A percentile compares a stretch with the other conserved stretches of the same genome.
Evolutionary conservation across 2,797 vertebrate genomes (phyloP).

Genomic region (Micromesistius poutassou): DNA sequence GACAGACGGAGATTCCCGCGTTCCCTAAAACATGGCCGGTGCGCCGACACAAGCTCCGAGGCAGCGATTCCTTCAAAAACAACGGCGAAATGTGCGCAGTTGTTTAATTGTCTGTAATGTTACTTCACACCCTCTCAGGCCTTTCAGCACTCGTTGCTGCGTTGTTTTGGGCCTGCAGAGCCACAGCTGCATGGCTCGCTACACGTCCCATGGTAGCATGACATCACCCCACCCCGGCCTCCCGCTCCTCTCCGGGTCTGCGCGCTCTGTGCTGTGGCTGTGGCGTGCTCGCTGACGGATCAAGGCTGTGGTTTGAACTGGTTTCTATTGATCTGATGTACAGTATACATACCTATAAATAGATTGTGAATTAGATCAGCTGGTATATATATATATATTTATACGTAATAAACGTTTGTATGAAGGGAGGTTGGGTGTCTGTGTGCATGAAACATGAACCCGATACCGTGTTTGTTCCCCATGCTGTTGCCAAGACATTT

Average conservation of each 20-base stretch:
- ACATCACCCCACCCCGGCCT: slow-evolving; percentile 71
- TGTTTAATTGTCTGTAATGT: slow-evolving; percentile 45
- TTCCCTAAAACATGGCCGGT: not conserved
- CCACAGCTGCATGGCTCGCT: slow-evolving; percentile 74
- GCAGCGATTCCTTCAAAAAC: slow-evolving; percentile 28
- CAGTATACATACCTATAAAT: not conserved
- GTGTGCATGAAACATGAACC: not conserved
- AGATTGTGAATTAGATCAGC: not conserved
- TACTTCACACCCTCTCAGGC: slow-evolving; percentile 43
- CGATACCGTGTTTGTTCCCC: not conserved
- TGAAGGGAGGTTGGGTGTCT: not conserved
- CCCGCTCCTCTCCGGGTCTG: slow-evolving; percentile 50
- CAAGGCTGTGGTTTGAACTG: not conserved
- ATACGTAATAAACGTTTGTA: not conserved
- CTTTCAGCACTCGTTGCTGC: slow-evolving; percentile 56
- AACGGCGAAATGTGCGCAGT: slow-evolving; percentile 5
- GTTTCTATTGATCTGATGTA: not conserved
- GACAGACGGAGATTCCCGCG: not conserved
- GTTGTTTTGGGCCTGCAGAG: slow-evolving; percentile 56
- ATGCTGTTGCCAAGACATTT: slow-evolving; percentile 16
- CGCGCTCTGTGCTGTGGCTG: not conserved
- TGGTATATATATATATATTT: too few species aligned
- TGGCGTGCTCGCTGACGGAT: not conserved
- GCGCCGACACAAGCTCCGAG: not conserved
- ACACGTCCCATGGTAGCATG: slow-evolving; percentile 61